Percentiles rank a stretch among this genome's conserved stretches.
Evolutionary conservation across 2,113 vertebrate genomes (phyloP).

Genomic region (Pygoscelis antarcticus): DNA sequence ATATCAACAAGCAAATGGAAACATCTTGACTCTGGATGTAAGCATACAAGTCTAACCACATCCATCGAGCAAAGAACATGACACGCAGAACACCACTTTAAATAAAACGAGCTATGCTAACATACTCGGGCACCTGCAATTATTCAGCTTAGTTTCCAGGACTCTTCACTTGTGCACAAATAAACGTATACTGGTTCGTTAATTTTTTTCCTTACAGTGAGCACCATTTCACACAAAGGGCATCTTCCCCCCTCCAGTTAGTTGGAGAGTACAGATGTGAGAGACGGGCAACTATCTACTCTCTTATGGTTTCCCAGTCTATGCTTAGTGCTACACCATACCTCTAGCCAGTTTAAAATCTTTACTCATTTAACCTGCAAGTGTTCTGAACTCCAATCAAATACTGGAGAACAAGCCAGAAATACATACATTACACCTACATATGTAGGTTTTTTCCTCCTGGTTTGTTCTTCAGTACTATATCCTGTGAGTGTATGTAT

Average conservation of each 20-base stretch:
- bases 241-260: neutral
- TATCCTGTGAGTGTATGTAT: neutral
- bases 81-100: neutral
- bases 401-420: neutral
- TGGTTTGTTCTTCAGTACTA: neutral
- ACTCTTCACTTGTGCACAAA: neutral
- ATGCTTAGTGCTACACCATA: neutral
- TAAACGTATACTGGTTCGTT: neutral
- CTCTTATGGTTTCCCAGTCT: neutral
- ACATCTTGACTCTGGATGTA: neutral
- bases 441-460: neutral
- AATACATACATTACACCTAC: neutral
- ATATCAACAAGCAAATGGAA: neutral
- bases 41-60: neutral
- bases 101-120: neutral
- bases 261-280: neutral
- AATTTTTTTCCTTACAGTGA: neutral
- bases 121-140: neutral
- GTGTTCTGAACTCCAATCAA: neutral
- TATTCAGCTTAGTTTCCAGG: neutral
- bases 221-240: neutral
- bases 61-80: neutral
- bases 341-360: neutral
- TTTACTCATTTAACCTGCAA: neutral
- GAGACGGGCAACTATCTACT: neutral